These are phyloP conservation scores for Leucosticte australis DNA, from an alignment of 2,113 vertebrate species.

Conservation along the genomic window DNA sequence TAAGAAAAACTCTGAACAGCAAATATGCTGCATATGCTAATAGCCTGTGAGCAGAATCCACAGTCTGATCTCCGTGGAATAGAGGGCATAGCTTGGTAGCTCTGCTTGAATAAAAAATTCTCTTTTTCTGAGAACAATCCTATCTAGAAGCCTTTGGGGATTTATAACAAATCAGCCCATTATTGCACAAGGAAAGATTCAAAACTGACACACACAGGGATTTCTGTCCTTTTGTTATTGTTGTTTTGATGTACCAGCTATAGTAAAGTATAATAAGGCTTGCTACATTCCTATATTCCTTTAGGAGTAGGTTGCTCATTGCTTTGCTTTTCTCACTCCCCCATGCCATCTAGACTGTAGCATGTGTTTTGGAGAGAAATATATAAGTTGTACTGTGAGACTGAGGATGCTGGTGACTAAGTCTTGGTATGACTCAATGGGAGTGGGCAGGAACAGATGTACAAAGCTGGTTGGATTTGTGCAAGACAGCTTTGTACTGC, in stretches of 20 bases:
- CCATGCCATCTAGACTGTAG: constrained; percentile 6
- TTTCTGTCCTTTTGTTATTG: not conserved
- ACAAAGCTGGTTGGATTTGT: constrained; percentile 16
- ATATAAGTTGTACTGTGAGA: constrained; percentile 14
- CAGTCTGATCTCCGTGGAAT: not conserved
- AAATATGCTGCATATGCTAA: constrained; percentile 19
- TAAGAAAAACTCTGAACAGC: not conserved
- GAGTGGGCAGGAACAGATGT: constrained; percentile 75
- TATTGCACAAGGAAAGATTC: not conserved
- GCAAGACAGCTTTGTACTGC: not conserved
- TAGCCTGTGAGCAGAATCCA: not conserved
- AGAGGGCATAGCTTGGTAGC: not conserved
- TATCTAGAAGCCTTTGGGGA: not conserved
- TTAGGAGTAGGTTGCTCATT: not conserved
- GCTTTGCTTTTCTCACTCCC: not conserved
- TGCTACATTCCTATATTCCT: constrained; percentile 6
- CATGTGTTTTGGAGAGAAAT: constrained; percentile 37
- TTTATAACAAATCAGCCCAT: not conserved
- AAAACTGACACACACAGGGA: not conserved
- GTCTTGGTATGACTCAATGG: constrained; percentile 59
- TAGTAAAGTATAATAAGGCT: not conserved
- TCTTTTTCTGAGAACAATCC: not conserved
- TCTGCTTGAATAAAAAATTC: not conserved
- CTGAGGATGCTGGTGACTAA: constrained; percentile 51
- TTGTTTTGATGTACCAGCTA: not conserved